A percentile compares a stretch with the other conserved stretches of the same genome.
phyloP scores from a whole-genome alignment of 64 coral and sea anemone species.

The Trachythela sp. region DNA sequence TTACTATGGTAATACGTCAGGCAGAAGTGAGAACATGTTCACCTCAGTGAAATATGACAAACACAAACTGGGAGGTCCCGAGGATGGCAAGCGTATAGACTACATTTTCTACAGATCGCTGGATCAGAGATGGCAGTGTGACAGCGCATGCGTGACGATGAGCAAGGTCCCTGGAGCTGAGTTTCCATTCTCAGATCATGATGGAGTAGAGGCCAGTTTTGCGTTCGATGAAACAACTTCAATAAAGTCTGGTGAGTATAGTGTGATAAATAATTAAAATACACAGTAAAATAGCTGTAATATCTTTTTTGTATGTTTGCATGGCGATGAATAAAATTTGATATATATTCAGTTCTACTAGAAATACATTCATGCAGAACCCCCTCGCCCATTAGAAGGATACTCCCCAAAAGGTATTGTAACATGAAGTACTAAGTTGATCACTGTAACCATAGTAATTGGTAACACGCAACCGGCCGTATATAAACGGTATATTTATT shows the following conservation, averaged over 20 bases:
- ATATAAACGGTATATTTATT: too few relatives aligned
- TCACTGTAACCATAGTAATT: too few relatives aligned
- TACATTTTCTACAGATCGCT: constrained; percentile 20
- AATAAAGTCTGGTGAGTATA: background rate
- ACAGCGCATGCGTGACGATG: background rate
- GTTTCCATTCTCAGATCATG: constrained; percentile 3
- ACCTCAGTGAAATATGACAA: background rate
- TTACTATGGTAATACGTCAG: background rate
- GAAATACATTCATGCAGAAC: too few relatives aligned
- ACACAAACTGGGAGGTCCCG: background rate
- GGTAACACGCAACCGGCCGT: too few relatives aligned
- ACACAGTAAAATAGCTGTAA: too few relatives aligned
- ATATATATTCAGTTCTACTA: too few relatives aligned
- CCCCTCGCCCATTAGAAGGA: too few relatives aligned
- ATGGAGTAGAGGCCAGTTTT: constrained; percentile 19
- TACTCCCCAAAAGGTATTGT: too few relatives aligned
- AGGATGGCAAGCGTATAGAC: constrained; percentile 6
- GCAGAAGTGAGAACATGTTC: constrained; percentile 5
- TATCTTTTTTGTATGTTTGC: too few relatives aligned
- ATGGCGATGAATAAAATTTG: too few relatives aligned
- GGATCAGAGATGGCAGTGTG: constrained; percentile 11
- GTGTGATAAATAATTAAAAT: too few relatives aligned
- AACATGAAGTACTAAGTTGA: too few relatives aligned
- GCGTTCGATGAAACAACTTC: background rate
- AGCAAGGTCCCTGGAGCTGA: background rate